phyloP scores from a whole-genome alignment of 2,797 vertebrate species.

The Decapterus maruadsi region DNA sequence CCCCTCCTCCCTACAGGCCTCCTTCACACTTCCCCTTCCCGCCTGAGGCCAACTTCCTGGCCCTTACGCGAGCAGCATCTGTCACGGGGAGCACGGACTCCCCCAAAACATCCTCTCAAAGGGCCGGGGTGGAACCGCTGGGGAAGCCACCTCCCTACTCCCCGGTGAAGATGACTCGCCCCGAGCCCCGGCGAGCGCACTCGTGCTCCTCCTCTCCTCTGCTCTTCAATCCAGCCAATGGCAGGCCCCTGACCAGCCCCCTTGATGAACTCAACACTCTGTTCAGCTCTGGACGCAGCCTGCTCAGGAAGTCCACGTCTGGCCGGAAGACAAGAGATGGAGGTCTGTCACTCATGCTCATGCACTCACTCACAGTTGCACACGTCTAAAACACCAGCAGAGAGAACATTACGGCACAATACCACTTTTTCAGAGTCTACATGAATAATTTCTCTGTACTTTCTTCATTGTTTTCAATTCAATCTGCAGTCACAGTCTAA shows the following conservation, averaged over 20 bases:
- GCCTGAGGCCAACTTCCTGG: constrained; percentile 85
- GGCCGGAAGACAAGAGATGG: constrained; percentile 94
- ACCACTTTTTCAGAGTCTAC: background rate
- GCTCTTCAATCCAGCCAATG: constrained; percentile 90
- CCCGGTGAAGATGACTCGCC: constrained; percentile 88
- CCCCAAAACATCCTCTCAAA: constrained; percentile 82
- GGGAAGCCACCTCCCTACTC: constrained; percentile 88
- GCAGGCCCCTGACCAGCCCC: constrained; percentile 92
- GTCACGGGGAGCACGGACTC: constrained; percentile 82
- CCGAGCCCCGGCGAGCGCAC: constrained; percentile 88
- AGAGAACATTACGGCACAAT: background rate
- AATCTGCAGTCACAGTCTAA: constrained; percentile 16
- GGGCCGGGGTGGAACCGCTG: constrained; percentile 74
- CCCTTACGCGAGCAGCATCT: constrained; percentile 81
- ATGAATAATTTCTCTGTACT: background rate
- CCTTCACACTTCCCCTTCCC: constrained; percentile 92
- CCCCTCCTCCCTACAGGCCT: constrained; percentile 86
- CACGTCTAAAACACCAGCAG: background rate
- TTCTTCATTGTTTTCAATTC: constrained; percentile 52
- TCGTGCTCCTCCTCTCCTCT: constrained; percentile 89
- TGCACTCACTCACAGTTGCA: background rate
- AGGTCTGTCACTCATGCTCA: constrained; percentile 75
- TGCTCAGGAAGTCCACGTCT: constrained; percentile 92
- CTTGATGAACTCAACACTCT: constrained; percentile 96
- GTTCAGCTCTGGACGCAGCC: constrained; percentile 93